A percentile compares a stretch with the other conserved stretches of the same genome.
These are phyloP conservation scores for Cyanistes caeruleus DNA, from an alignment of 2,113 vertebrate genomes.

Conservation along the genomic window DNA sequence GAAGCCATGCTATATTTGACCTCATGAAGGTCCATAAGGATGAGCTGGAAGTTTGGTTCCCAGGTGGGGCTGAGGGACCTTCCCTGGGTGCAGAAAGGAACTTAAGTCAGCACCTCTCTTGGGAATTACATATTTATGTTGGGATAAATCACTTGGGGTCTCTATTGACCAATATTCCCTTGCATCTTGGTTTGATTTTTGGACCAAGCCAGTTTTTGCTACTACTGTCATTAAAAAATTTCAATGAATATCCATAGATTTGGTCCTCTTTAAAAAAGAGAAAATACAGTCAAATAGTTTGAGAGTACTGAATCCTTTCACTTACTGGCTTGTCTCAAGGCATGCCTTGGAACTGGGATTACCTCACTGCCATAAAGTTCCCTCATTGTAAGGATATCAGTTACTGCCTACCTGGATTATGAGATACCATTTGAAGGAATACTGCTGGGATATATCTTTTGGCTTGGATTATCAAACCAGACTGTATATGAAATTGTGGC, in stretches of 20 bases:
- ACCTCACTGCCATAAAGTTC: background rate
- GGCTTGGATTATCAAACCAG: slow-evolving; percentile 10
- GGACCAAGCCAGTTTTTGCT: background rate
- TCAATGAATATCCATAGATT: background rate
- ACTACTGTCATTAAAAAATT: background rate
- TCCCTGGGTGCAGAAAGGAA: background rate
- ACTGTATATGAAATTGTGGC: background rate
- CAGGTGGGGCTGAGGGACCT: background rate
- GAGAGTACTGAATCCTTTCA: background rate
- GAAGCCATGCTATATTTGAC: background rate
- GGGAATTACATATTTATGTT: background rate
- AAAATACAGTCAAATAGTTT: background rate
- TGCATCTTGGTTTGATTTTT: background rate
- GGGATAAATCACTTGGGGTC: background rate
- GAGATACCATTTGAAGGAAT: background rate
- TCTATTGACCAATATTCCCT: background rate
- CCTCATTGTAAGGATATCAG: background rate
- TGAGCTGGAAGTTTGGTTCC: background rate
- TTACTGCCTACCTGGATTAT: background rate
- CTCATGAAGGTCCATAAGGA: background rate
- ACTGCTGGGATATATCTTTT: background rate
- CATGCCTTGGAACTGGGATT: background rate
- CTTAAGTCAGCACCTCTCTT: background rate
- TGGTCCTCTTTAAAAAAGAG: background rate
- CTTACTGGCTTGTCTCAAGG: background rate